Conservation (phyloP, 2,797 vertebrate species). For the Todus mexicanus region DNA sequence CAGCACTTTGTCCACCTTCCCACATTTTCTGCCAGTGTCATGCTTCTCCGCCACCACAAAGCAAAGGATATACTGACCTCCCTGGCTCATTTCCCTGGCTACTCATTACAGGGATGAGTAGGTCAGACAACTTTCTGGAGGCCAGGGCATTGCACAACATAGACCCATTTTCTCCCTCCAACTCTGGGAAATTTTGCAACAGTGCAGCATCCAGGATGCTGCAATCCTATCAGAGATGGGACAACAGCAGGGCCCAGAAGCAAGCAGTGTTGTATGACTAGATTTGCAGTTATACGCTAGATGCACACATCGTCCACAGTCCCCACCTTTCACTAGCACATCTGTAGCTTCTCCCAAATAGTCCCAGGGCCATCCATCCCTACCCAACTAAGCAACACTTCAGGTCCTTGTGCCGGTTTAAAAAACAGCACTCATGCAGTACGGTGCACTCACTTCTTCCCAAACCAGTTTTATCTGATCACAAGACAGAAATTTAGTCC, state of each 20-base stretch:
- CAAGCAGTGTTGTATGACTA: too few relatives aligned
- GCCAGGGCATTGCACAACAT: neutral
- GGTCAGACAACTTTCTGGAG: neutral
- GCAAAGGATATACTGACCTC: neutral
- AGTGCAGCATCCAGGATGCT: neutral
- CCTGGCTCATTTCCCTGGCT: neutral
- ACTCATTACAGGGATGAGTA: neutral
- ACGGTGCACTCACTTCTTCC: neutral
- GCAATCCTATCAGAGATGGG: neutral
- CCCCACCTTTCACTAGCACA: neutral
- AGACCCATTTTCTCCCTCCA: neutral
- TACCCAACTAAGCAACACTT: neutral
- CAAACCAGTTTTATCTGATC: neutral
- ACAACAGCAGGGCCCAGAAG: neutral
- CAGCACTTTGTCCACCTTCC: neutral
- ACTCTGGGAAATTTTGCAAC: neutral
- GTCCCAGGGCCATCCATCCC: neutral
- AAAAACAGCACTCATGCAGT: neutral
- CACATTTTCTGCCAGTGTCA: neutral
- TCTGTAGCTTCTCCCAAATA: neutral
- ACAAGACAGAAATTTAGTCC: neutral
- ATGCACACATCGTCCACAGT: fast-evolving
- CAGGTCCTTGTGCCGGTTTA: neutral
- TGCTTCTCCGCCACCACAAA: neutral
- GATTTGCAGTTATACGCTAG: neutral